Conservation (phyloP, 2,888 invertebrate species). For the Trimorus sp. region DNA sequence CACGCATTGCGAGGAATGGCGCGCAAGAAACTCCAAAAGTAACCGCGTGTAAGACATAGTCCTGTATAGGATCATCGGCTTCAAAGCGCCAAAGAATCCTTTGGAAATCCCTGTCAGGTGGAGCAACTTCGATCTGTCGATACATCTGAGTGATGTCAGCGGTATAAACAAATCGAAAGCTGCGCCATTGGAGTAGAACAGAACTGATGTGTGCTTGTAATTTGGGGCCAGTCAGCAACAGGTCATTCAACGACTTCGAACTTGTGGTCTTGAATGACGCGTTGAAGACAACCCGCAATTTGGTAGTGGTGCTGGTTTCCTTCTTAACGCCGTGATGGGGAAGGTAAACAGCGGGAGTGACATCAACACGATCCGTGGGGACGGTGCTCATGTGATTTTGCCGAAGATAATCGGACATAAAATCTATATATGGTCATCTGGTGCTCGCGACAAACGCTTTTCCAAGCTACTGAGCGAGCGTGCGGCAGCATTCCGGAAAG, state of each 20-base stretch:
- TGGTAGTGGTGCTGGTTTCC: slow-evolving; percentile 15
- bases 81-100: slow-evolving; percentile 18
- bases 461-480: slow-evolving; percentile 2
- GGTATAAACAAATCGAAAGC: slow-evolving; percentile 4
- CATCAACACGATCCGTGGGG: too few species aligned
- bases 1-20: slow-evolving; percentile 10
- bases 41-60: slow-evolving; percentile 2
- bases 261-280: background rate
- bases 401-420: slow-evolving; percentile 34
- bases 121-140: slow-evolving; percentile 14
- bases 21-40: slow-evolving; percentile 23
- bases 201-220: background rate
- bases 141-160: slow-evolving; percentile 43
- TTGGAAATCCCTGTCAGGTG: slow-evolving; percentile 8
- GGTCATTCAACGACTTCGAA: slow-evolving; percentile 3
- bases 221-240: slow-evolving; percentile 10
- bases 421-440: slow-evolving; percentile 9
- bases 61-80: background rate
- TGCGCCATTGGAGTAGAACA: slow-evolving; percentile 7
- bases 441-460: slow-evolving; percentile 8
- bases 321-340: slow-evolving; percentile 29
- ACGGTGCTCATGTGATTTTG: slow-evolving; percentile 25
- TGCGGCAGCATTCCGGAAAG: background rate
- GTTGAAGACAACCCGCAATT: slow-evolving; percentile 20
- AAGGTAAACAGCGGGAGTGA: background rate